Evolutionary conservation across 2,113 vertebrate species (phyloP), one percentile per base, ranked within the genome.

Genomic region (Leptodactylus fuscus): DNA sequence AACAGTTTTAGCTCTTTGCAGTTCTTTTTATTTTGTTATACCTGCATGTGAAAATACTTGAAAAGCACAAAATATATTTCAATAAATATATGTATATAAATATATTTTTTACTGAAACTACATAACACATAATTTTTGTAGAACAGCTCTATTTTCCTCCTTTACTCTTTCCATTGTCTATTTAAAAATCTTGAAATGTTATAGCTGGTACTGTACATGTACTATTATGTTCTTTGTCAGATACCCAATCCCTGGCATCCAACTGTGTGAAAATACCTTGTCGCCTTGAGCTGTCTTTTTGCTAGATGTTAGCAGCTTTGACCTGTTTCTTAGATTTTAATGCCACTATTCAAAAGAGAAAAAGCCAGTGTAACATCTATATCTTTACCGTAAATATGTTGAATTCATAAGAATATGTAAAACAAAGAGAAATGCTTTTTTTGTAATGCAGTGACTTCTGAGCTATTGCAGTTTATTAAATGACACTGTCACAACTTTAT

Each of bases 261-360:
- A 36, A 60, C 83, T 79, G 83, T 58, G 83, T 34, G 62, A 85
- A 85, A 85, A 80, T 71, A 80, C 62, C 62, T 71, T 85, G 58
- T 79, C 62, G 46, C 75, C 76, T 85, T 71, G 76, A 46, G 83
- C 83, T 85, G 76, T 85, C 75, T 80, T 85, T 85, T 80, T 85
- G 60, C 46, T 58, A 80, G 75, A 85, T 80, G 83, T 85, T 46
- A 85, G 46, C n/a, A 38, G 44, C 53, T 58, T 55, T 71, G 36
- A 58, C 60, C 83, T 85, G 74, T 85, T 79, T 85, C 62, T 46
- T 80, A 79, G 20, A 85, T 85, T 80, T 85, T 79, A 85, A 85
- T 79, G 69, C 76, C n/a, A 32, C 22, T 58, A 36, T 69, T 24
- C 6, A 22, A 38, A 5, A 69, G 32, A 69, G 18, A 69, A 67